Evolutionary conservation across 1,140 invertebrate species (phyloP).

Genomic region (Drosophila ogumai): DNA sequence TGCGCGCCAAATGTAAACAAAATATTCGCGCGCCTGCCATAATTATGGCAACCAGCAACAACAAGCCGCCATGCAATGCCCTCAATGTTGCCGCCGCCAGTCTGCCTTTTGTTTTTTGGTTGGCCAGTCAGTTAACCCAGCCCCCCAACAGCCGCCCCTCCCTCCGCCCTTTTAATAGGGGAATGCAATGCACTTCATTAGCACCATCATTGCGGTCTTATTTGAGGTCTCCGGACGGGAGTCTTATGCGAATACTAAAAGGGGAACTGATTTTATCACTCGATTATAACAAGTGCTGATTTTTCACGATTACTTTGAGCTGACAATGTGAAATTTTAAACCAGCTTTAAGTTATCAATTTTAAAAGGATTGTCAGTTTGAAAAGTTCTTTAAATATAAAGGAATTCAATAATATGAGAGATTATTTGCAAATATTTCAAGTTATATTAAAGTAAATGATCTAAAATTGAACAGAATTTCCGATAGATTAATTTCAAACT

Average conservation of each 20-base stretch:
- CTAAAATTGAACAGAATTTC: background rate
- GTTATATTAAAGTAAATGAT: background rate
- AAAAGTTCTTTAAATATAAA: background rate
- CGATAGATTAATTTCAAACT: too few relatives aligned
- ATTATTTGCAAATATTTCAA: background rate
- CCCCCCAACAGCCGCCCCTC: slow-evolving; percentile 32
- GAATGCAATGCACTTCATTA: slow-evolving; percentile 74
- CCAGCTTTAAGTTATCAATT: background rate
- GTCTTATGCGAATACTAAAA: slow-evolving; percentile 13
- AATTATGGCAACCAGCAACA: slow-evolving; percentile 75
- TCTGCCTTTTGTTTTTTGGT: slow-evolving; percentile 74
- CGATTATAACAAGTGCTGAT: background rate
- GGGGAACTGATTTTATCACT: slow-evolving; percentile 3
- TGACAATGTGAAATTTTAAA: background rate
- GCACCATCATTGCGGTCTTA: slow-evolving; percentile 67
- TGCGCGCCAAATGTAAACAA: slow-evolving; percentile 83
- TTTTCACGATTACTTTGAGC: background rate
- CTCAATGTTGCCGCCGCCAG: slow-evolving; percentile 24
- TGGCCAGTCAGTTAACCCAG: slow-evolving; percentile 70
- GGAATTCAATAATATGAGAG: too few relatives aligned
- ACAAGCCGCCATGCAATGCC: slow-evolving; percentile 61
- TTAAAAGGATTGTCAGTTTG: background rate
- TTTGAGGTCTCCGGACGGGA: slow-evolving; percentile 43
- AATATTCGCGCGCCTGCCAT: slow-evolving; percentile 83
- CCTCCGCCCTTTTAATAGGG: slow-evolving; percentile 3